These are phyloP conservation scores for Apamea crenata DNA, from an alignment of 2,888 invertebrate species.

Conservation along the genomic window DNA sequence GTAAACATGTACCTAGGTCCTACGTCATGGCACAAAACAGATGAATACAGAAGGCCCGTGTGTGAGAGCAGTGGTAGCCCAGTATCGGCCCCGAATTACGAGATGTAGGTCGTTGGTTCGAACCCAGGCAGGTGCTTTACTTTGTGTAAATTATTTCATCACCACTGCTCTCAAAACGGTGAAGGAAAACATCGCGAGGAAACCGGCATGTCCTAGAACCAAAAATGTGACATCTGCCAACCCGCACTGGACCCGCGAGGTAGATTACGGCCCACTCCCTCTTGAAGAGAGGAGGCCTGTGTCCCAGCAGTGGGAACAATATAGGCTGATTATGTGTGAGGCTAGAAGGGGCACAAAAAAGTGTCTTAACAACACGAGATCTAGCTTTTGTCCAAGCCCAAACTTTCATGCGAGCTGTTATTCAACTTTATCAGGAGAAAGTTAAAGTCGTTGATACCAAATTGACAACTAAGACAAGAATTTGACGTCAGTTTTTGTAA, in stretches of 20 bases:
- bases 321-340: background rate
- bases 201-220: too few species aligned
- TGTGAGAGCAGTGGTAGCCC: background rate
- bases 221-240: too few species aligned
- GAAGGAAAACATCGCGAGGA: too few species aligned
- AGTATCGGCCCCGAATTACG: too few species aligned
- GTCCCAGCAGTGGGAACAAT: too few species aligned
- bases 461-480: background rate
- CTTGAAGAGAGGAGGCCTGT: too few species aligned
- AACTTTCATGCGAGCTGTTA: background rate
- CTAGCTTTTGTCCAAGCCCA: background rate
- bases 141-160: too few species aligned
- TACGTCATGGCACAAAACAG: background rate
- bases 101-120: too few species aligned
- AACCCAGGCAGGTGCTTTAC: too few species aligned
- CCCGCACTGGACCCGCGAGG: too few species aligned
- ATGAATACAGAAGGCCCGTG: background rate
- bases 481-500: background rate
- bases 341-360: background rate
- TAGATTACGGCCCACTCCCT: too few species aligned
- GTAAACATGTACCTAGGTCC: slow-evolving; percentile 34
- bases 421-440: background rate
- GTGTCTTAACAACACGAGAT: background rate
- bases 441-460: background rate
- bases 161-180: too few species aligned